Conservation (phyloP, 2,113 vertebrate genomes). For the Ammodytes marinus region DNA sequence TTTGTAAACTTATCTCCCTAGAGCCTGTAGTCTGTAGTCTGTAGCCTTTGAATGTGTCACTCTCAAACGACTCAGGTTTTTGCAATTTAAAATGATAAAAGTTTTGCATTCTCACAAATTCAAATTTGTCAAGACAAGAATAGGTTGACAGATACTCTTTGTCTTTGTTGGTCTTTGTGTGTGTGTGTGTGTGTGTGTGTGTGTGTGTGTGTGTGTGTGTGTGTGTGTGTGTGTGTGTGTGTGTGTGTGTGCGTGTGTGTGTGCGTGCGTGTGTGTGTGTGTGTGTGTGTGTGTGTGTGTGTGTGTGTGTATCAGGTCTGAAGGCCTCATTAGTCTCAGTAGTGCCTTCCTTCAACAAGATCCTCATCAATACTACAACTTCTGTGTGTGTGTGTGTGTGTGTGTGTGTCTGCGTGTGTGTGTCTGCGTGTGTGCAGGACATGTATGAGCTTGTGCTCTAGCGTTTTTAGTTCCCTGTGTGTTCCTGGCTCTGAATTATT, state of each 20-base stretch:
- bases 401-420: background rate
- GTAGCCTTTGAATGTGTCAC: too few relatives aligned
- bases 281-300: conserved; percentile 12
- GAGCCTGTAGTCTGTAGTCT: too few relatives aligned
- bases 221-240: conserved; percentile 18
- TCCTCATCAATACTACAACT: conserved; percentile 69
- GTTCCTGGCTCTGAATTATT: conserved; percentile 90
- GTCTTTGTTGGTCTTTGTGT: background rate
- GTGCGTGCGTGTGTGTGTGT: conserved; percentile 13
- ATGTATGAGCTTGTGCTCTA: background rate
- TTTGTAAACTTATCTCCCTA: too few relatives aligned
- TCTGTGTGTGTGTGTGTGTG: background rate
- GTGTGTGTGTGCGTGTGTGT: conserved; percentile 11
- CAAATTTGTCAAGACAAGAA: background rate
- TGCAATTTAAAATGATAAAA: background rate
- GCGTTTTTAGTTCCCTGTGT: conserved; percentile 78
- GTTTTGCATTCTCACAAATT: background rate
- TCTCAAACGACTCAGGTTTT: background rate
- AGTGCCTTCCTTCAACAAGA: conserved; percentile 65
- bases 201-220: conserved; percentile 6
- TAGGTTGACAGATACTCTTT: background rate
- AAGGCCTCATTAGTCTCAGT: conserved; percentile 59
- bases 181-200: conserved; percentile 17
- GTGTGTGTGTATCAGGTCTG: conserved; percentile 25
- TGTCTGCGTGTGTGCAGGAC: background rate